phyloP scores from a whole-genome alignment of 2,888 invertebrate genomes.

The Hymenopus coronatus region DNA sequence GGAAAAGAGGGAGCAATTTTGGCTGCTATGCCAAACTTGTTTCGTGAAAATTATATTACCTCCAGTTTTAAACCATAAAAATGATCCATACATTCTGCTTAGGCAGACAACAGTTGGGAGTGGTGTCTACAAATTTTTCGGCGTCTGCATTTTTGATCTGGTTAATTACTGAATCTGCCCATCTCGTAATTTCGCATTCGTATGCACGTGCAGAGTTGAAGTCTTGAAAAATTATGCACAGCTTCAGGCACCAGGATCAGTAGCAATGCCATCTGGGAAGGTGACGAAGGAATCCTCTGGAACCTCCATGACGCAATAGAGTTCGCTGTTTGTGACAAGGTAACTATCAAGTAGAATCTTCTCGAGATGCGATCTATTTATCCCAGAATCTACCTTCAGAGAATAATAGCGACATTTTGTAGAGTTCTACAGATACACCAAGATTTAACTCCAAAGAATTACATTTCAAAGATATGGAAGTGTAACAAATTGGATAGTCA shows the following conservation, averaged over 20 bases:
- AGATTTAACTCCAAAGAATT: too few species aligned
- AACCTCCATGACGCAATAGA: neutral
- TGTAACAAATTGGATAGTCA: too few species aligned
- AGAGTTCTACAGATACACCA: too few species aligned
- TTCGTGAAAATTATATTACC: conserved; percentile 7
- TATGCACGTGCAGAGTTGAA: neutral
- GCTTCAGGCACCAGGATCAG: neutral
- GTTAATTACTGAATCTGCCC: neutral
- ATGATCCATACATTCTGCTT: neutral
- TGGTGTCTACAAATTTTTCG: neutral
- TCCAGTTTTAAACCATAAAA: conserved; percentile 7
- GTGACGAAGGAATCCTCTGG: neutral
- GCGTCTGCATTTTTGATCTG: conserved; percentile 13
- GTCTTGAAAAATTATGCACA: neutral
- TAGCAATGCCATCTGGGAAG: neutral
- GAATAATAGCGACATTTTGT: too few species aligned
- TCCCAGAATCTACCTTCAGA: neutral
- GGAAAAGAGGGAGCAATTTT: neutral
- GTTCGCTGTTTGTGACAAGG: too few species aligned
- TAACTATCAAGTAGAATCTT: neutral
- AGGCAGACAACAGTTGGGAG: neutral
- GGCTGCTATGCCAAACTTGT: neutral
- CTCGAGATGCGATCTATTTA: neutral
- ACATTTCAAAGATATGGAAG: too few species aligned
- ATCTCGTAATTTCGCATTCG: neutral